These are phyloP conservation scores for Drosophila bipectinata DNA, from an alignment of 1,140 invertebrate genomes.

Conservation along the genomic window DNA sequence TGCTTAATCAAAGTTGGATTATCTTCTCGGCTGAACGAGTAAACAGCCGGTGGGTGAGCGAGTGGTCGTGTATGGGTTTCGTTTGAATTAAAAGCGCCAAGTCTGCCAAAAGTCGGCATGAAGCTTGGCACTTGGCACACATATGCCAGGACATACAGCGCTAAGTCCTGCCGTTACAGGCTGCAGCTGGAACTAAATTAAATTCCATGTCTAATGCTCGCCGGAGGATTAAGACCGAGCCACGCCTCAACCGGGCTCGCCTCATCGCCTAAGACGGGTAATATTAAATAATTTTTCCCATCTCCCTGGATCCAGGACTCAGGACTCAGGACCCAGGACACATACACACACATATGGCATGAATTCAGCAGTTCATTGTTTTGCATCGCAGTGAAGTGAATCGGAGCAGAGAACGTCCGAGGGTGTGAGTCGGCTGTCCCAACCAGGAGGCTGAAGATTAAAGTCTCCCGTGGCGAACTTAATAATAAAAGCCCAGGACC, in stretches of 20 bases:
- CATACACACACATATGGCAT: slow-evolving; percentile 64
- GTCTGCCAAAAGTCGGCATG: slow-evolving; percentile 64
- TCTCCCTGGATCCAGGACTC: slow-evolving; percentile 29
- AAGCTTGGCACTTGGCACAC: slow-evolving; percentile 60
- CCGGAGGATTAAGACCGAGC: slow-evolving; percentile 74
- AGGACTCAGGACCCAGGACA: slow-evolving; percentile 14
- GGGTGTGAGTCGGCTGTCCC: slow-evolving; percentile 40
- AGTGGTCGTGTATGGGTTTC: slow-evolving; percentile 52
- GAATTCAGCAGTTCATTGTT: slow-evolving; percentile 77
- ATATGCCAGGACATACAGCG: slow-evolving; percentile 42
- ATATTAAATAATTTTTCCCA: slow-evolving; percentile 80
- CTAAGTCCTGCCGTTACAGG: not conserved
- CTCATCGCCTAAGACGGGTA: slow-evolving; percentile 67
- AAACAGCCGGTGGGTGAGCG: slow-evolving; percentile 33
- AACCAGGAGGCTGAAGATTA: slow-evolving; percentile 71
- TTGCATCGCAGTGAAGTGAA: slow-evolving; percentile 66
- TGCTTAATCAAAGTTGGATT: slow-evolving; percentile 83
- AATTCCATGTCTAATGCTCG: slow-evolving; percentile 82
- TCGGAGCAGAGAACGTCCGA: slow-evolving; percentile 20
- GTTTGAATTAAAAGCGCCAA: slow-evolving; percentile 78
- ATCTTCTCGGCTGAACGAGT: slow-evolving; percentile 59
- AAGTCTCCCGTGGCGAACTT: slow-evolving; percentile 81
- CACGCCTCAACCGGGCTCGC: slow-evolving; percentile 62
- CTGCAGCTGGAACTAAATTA: slow-evolving; percentile 67
- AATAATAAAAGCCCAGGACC: slow-evolving; percentile 76